Percentiles rank a stretch among this genome's conserved stretches.
These are phyloP conservation scores for Mus spretus DNA, from an alignment of 2,797 vertebrate species.

Conservation along the genomic window DNA sequence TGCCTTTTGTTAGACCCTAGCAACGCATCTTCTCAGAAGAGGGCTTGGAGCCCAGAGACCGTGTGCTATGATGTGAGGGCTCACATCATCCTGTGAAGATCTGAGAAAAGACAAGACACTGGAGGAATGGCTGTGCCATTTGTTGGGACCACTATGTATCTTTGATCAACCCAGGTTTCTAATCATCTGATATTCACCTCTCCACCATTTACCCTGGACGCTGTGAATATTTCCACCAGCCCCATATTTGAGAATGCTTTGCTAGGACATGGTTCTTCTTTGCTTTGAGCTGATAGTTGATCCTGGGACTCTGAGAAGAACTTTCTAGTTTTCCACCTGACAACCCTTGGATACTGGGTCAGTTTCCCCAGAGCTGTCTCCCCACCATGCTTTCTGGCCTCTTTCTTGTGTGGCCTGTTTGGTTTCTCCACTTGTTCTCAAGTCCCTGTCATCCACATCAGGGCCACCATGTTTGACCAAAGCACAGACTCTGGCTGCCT, in stretches of 20 bases:
- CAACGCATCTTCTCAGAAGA: background rate
- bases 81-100: background rate
- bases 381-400: background rate
- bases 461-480: background rate
- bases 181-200: background rate
- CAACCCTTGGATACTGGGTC: background rate
- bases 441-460: background rate
- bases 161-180: slow-evolving; percentile 11
- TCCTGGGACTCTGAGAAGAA: slow-evolving; percentile 11
- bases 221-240: background rate
- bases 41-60: background rate
- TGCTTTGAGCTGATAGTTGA: background rate
- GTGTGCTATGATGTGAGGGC: background rate
- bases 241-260: background rate
- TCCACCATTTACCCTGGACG: background rate
- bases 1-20: background rate
- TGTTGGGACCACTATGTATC: background rate
- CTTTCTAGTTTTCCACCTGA: background rate
- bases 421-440: background rate
- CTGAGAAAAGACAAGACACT: background rate
- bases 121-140: slow-evolving; percentile 7
- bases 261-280: slow-evolving; percentile 23
- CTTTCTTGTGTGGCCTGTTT: background rate
- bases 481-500: background rate
- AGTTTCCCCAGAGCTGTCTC: background rate